These are phyloP conservation scores for Halictus rubicundus DNA, from an alignment of 1,140 invertebrate genomes.

Conservation along the genomic window DNA sequence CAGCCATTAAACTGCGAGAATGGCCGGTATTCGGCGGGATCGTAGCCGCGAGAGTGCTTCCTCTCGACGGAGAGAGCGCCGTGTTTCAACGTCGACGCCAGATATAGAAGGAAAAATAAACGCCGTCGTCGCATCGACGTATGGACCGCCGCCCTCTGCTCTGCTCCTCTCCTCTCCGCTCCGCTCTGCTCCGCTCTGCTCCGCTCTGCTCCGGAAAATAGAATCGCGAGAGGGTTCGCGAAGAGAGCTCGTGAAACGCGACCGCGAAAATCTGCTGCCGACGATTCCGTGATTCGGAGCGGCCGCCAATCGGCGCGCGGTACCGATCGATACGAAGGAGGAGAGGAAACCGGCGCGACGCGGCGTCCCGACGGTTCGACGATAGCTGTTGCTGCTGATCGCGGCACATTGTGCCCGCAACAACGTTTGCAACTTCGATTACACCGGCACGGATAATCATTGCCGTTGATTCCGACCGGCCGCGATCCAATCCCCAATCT, in stretches of 20 bases:
- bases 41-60: constrained; percentile 1
- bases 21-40: constrained; percentile 27
- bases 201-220: too few species aligned
- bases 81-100: constrained; percentile 28
- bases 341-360: too few species aligned
- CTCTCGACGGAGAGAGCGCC: not conserved
- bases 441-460: not conserved
- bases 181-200: too few species aligned
- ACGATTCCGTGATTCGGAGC: too few species aligned
- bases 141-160: not conserved
- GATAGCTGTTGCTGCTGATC: not conserved
- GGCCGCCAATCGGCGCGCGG: too few species aligned
- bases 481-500: not conserved
- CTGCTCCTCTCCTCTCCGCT: too few species aligned
- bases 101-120: constrained; percentile 51
- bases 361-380: not conserved
- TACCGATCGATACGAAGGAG: not conserved
- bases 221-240: too few species aligned
- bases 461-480: not conserved
- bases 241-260: too few species aligned
- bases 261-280: too few species aligned
- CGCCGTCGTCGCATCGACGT: not conserved
- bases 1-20: constrained; percentile 47
- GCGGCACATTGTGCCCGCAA: constrained; percentile 1
- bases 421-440: constrained; percentile 2